Base-by-base conservation (phyloP, 1,140 invertebrate species). In the Sycobia sp. region DNA sequence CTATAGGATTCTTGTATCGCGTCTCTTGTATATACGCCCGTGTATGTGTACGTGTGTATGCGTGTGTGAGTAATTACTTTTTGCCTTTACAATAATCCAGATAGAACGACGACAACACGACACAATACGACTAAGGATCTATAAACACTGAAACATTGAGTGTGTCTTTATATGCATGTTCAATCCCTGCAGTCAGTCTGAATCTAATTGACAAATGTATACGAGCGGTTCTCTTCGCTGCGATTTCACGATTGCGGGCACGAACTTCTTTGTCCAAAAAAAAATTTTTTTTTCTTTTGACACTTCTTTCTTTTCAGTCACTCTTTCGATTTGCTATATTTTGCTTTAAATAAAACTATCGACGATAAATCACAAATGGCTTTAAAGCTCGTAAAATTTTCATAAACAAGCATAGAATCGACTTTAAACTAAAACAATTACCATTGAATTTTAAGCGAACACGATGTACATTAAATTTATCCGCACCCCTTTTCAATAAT, bases 161-260 rank as follows among this genome's bases (percentile, higher is more conserved):
- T 65, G 47, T 51, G 25, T 50, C 39, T 65, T 62, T 74, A 72
- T 70, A 71, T 73, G 72, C 71, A 66, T 76, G 69, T 77, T 78
- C 75, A 79, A 82, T 79, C 77, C 78, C 77, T 80, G 75, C 77
- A 76, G 67, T 82, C 80, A 82, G 80, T 82, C 80, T 82, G 80
- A 81, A 82, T 79, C 80, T 82, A 82, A 82, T 82, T 82, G 80
- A 82, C 80, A 80, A 79, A n/a, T n/a, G n/a, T 77, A 77, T 80
- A 77, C 75, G 74, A 74, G 75, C 77, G 71, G 66, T 69, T 62
- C 56, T 68, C 59, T 65, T 65, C 56, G 44, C 54, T 68, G 67
- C 66, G 55, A 65, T 43, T 54, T 50, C 39, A 63, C 25, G 34
- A 64, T 59, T 64, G 47, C 62, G 54, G 47, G 44, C 54, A 50